Evolutionary conservation across 2,797 vertebrate species (phyloP), one percentile per base, ranked within the genome.

Genomic region (Graptemys geographica): DNA sequence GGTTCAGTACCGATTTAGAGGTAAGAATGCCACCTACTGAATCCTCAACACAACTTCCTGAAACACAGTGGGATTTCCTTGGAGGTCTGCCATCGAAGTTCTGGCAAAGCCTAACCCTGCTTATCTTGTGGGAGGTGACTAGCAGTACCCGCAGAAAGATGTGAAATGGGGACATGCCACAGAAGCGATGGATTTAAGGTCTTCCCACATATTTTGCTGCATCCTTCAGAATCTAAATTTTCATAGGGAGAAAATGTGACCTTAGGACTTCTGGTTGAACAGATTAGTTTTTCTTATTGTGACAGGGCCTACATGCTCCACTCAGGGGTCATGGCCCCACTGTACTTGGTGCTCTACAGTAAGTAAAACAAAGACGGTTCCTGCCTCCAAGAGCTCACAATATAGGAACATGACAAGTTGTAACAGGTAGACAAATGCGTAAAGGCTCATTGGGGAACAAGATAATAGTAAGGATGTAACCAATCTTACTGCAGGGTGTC

Each of bases 51-150:
- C 51, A 0, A 8, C 88, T 53, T n/a, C 41, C 53, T 85, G 76
- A 93, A 55, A 55, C 87, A 90, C 85, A 69, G 11, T 47, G 84
- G 91, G 82, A 82, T 93, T 91, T 92, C 79, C 78, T 8, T 79
- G 28, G 72, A 47, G 76, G 86, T 90, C 84, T 76, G 2, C 56
- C 74, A 83, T 80, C 92, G 88, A 91, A 95, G 57, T 80, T 87
- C 74, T 21, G 79, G 51, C 92, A 86, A 86, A 83, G 81, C 49
- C 83, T 90, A n/a, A 23, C 21, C 94, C 23, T 89, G 86, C 81
- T 86, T 76, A 81, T 41, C 19, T 72, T 72, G 69, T 10, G 69
- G 37, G 69, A 10, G 21, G 37, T 72, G 21, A 72, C 11, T 11
- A 37, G 69, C 69, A 23, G 21, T 72, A 3, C 69, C 69, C 5